Percentiles rank a stretch among this genome's conserved stretches.
Conservation (phyloP, 2,888 invertebrate genomes). For the Agrotis clavis region DNA sequence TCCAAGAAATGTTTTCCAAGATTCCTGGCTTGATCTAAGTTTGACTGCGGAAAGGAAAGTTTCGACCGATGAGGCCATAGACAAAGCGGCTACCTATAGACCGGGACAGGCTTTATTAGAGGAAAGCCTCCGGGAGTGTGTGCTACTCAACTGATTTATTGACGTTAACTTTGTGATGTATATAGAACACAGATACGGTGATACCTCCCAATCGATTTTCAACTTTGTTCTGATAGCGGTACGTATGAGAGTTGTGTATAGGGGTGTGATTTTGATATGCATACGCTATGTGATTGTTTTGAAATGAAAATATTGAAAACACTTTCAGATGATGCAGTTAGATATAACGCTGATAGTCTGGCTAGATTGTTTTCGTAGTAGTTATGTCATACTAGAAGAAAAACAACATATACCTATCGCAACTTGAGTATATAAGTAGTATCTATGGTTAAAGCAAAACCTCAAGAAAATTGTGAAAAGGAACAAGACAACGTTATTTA, state of each 20-base stretch:
- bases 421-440: neutral
- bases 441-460: neutral
- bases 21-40: slow-evolving; percentile 86
- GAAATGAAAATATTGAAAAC: slow-evolving; percentile 34
- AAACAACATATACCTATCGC: neutral
- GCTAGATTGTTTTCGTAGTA: neutral
- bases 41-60: slow-evolving; percentile 89
- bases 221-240: slow-evolving; percentile 8
- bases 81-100: slow-evolving; percentile 84
- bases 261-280: slow-evolving; percentile 10
- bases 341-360: too few species aligned
- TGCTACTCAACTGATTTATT: slow-evolving; percentile 79
- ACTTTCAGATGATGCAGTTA: slow-evolving; percentile 1
- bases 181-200: slow-evolving; percentile 60
- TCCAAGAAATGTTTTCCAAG: slow-evolving; percentile 65
- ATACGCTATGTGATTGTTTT: slow-evolving; percentile 24
- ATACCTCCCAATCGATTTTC: slow-evolving; percentile 48
- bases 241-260: slow-evolving; percentile 15
- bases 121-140: slow-evolving; percentile 74
- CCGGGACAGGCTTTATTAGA: slow-evolving; percentile 80
- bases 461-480: slow-evolving; percentile 17
- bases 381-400: neutral
- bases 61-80: slow-evolving; percentile 85
- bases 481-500: slow-evolving; percentile 37
- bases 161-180: slow-evolving; percentile 66